Conservation (phyloP, 2,797 vertebrate genomes). For the Heliangelus exortis region DNA sequence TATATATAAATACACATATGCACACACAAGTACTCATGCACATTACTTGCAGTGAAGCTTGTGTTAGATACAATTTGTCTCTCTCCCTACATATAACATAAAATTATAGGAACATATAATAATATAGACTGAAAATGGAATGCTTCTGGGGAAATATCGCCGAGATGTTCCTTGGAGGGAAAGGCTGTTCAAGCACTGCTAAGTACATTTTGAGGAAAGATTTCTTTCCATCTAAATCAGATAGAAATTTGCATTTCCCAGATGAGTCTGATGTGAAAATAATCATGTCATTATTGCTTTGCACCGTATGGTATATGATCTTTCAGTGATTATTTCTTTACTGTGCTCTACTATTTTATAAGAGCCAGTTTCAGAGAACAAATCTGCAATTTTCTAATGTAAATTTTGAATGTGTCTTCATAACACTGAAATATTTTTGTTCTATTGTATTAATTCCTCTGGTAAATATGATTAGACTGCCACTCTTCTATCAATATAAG, state of each 20-base stretch:
- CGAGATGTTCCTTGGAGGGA: background rate
- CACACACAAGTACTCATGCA: background rate
- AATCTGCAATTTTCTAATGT: background rate
- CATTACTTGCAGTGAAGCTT: background rate
- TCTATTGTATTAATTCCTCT: background rate
- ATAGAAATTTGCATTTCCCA: background rate
- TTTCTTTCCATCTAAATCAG: background rate
- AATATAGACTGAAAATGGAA: background rate
- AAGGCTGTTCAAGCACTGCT: background rate
- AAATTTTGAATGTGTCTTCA: background rate
- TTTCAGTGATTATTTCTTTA: background rate
- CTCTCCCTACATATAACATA: rapidly evolving
- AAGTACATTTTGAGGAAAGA: background rate
- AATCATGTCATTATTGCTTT: background rate
- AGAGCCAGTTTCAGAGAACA: background rate
- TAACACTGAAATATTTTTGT: background rate
- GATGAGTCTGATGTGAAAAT: background rate
- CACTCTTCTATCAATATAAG: background rate
- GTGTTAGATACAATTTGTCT: background rate
- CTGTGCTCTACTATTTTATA: background rate
- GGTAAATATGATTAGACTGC: background rate
- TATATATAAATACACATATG: background rate
- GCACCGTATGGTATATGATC: background rate
- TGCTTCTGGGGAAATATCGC: background rate
- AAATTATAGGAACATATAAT: background rate